phyloP scores from a whole-genome alignment of 2,888 invertebrate genomes.

The Erynnis tages region DNA sequence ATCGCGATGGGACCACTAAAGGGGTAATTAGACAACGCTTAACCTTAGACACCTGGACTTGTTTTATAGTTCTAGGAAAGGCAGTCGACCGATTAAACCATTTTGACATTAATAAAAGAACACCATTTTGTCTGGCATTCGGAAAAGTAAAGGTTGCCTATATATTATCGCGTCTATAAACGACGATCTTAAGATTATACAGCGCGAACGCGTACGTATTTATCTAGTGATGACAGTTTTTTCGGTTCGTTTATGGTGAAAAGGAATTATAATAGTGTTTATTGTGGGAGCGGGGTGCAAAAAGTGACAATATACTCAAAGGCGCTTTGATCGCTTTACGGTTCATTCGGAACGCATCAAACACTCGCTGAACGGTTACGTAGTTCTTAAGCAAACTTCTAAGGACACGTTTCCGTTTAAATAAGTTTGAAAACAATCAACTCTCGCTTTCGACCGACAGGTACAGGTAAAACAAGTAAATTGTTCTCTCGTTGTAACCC shows the following conservation, averaged over 20 bases:
- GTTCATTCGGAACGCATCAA: not conserved
- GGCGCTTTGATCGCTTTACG: constrained; percentile 2
- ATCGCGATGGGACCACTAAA: not conserved
- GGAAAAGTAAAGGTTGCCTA: constrained; percentile 1
- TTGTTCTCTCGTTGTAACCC: too few species aligned
- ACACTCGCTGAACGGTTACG: too few species aligned
- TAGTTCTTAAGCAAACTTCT: too few species aligned
- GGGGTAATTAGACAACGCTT: constrained; percentile 15
- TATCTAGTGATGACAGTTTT: too few species aligned
- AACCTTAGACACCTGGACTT: constrained; percentile 33
- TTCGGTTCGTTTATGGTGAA: not conserved
- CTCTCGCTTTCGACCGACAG: too few species aligned
- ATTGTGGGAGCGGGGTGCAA: not conserved
- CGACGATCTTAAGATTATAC: not conserved
- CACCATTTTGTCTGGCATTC: constrained; percentile 10
- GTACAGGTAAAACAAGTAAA: too few species aligned
- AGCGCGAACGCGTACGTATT: too few species aligned
- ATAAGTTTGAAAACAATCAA: too few species aligned
- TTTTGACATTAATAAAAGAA: constrained; percentile 20
- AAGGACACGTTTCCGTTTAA: too few species aligned
- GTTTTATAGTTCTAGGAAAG: constrained; percentile 33
- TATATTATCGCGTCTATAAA: not conserved
- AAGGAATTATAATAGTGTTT: not conserved
- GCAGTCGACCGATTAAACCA: constrained; percentile 13
- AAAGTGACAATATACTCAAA: not conserved